phyloP scores from a whole-genome alignment of 92 coral and sea anemone genomes.

The Porites rus region DNA sequence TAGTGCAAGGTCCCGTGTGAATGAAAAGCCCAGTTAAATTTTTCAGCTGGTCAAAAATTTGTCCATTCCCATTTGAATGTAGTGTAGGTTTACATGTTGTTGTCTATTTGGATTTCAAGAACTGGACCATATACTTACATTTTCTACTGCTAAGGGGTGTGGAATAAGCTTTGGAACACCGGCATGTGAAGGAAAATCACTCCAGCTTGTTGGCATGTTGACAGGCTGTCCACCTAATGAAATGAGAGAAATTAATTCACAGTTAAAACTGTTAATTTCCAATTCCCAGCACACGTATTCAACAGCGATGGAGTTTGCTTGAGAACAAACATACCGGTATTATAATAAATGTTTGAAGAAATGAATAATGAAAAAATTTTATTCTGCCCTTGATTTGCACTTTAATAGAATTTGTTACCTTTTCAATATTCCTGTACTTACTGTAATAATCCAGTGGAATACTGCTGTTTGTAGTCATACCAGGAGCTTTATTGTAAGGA shows the following conservation, averaged over 20 bases:
- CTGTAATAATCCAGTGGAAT: slow-evolving; percentile 92
- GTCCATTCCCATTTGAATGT: too few species aligned
- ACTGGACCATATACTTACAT: slow-evolving; percentile 64
- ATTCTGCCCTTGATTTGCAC: too few species aligned
- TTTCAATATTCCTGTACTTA: slow-evolving; percentile 27
- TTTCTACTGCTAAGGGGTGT: slow-evolving; percentile 80
- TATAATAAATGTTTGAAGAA: too few species aligned
- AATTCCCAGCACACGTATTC: background rate
- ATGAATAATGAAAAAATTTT: too few species aligned
- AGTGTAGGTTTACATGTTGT: too few species aligned
- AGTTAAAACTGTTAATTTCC: background rate
- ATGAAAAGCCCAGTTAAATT: too few species aligned
- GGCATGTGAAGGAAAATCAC: slow-evolving; percentile 85
- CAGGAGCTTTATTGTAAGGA: slow-evolving; percentile 65
- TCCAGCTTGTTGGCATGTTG: slow-evolving; percentile 91
- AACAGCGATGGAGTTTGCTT: too few species aligned
- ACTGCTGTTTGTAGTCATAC: slow-evolving; percentile 81
- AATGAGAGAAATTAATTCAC: background rate
- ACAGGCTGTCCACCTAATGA: slow-evolving; percentile 68
- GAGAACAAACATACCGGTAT: too few species aligned
- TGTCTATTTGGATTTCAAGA: background rate
- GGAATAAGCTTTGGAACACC: slow-evolving; percentile 82
- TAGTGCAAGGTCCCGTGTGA: too few species aligned
- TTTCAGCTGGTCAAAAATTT: too few species aligned
- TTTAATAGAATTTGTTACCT: too few species aligned